Conservation (phyloP, 2,113 vertebrate genomes). For the Vicugna pacos region DNA sequence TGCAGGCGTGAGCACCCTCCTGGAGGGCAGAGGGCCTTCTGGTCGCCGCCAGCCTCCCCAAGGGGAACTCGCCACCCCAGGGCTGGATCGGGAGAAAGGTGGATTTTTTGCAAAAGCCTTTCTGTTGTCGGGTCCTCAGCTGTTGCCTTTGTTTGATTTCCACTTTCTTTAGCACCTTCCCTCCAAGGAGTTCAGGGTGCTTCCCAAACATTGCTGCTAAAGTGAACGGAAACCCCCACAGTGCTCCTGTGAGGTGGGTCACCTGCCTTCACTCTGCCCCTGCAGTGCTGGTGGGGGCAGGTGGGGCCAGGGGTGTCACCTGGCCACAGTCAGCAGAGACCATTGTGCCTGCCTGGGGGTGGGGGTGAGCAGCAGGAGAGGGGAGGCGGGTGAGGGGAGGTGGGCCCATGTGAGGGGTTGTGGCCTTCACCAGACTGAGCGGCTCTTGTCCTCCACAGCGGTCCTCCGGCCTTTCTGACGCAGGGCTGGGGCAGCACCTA, state of each 20-base stretch:
- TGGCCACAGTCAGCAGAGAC: too few relatives aligned
- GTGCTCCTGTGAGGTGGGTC: conserved; percentile 77
- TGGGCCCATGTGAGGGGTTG: rapidly evolving
- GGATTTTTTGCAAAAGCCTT: background rate
- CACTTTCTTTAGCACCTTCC: conserved; percentile 59
- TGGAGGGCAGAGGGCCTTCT: background rate
- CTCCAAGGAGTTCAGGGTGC: conserved; percentile 75
- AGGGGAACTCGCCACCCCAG: background rate
- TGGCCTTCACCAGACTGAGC: rapidly evolving
- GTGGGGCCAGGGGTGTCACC: rapidly evolving
- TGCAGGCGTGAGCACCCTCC: background rate
- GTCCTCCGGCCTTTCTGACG: conserved; percentile 96
- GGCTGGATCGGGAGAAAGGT: too few relatives aligned
- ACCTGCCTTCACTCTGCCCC: rapidly evolving
- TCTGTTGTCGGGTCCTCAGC: too few relatives aligned
- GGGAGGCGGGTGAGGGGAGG: background rate
- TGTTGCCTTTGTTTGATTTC: rapidly evolving
- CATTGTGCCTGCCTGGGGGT: background rate
- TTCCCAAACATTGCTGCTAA: conserved; percentile 81
- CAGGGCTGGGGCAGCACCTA: conserved; percentile 98
- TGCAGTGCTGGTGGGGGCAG: rapidly evolving
- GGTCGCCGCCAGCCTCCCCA: rapidly evolving
- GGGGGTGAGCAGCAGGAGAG: background rate
- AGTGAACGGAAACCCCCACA: conserved; percentile 81
- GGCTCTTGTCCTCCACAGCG: conserved; percentile 85